Base-by-base conservation (phyloP, 2,888 invertebrate genomes). In the Nephrocerus scutellatus region DNA sequence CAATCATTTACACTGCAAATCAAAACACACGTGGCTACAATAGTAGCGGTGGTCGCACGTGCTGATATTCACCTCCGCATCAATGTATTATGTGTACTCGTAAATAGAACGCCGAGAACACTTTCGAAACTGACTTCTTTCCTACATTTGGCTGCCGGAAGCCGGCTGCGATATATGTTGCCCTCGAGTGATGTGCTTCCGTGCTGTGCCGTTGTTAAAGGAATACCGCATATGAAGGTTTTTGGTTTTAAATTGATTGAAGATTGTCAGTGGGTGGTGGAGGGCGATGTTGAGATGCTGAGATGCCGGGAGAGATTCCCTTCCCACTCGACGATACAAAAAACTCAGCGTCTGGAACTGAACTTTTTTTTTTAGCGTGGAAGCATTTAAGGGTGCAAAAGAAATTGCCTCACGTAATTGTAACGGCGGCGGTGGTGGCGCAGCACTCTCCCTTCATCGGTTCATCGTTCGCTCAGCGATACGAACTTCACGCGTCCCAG, bases 11-110 rank as follows among this genome's bases (percentile, higher is more conserved):
- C 48, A 59, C 58, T 61, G 58, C 62, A 62, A 68, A 66, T 66
- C 68, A 67, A 68, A 67, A 68, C 67, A 67, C 68, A 67, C 67
- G 67, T 67, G 68, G 60, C 62, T 55, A 56, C 62, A 66, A 64
- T 66, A 65, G 63, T 56, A 57, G 59, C 59, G 55, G 56, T 30
- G 36, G 19, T 23, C 9, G 23, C 36, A 10, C 14, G 23, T 22
- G 30, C 14, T 20, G 12, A 14, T 9, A 14, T 13, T n/a, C 26
- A 14, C 8, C 19, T 23, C 30, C 23, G 19, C 22, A 22, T 25
- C 24, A 15, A 12, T 36, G 36, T 30, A 29, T 36, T 36, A 18
- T 23, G 30, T 30, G 30, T 15, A 15, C 13, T 47, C 43, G 42
- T 33, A 43, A 43, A 14, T 21, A n/a, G n/a, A n/a, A n/a, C n/a